Evolutionary conservation across 37 sponge, comb jelly and placozoan species (phyloP), one percentile per base, ranked within the genome.

Genomic region (Aphrocallistes beatrix): DNA sequence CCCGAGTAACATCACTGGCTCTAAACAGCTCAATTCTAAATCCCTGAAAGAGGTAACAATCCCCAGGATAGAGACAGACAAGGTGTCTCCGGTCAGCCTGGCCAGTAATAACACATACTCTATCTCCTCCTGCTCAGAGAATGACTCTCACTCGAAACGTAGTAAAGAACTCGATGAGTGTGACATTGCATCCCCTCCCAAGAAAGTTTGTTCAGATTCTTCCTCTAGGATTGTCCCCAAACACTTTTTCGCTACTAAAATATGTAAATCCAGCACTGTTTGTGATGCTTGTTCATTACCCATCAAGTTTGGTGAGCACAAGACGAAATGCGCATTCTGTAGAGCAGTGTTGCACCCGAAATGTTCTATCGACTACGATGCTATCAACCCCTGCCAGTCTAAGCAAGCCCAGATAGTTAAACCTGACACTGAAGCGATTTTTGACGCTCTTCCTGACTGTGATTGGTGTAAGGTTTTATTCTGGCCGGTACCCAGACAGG

Each of bases 261-360:
- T 60, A 32, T 60, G 75, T 60, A 60, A 60, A 13, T 60, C 75
- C 8, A 30, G 75, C 25, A 28, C 34, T 13, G n/a, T 60, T 3
- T 60, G 75, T 28, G 75, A 60, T 13, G 75, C 25, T 60, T 60
- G 75, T 13, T 21, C 75, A 32, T 6, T 60, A 6, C 75, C 75
- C 3, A 60, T 60, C n/a, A 60, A 60, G 75, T 60, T 60, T 28
- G 75, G 75, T 6, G 75, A 60, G 75, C 25, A 30, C 1, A 60
- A 60, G n/a, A 30, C 10, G 75, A 60, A 60, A 60, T 60, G 75
- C 75, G 75, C 75, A 25, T 60, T 60, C n/a, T 60, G 75, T 60
- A 19, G 75, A 3, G 75, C 75, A 13, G 75, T 60, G 34, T 19
- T 60, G 3, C 75, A 60, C 34, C 75, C 75, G 6, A 60, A 60